phyloP scores from a whole-genome alignment of 2,113 vertebrate species.

The Arizona elegans region DNA sequence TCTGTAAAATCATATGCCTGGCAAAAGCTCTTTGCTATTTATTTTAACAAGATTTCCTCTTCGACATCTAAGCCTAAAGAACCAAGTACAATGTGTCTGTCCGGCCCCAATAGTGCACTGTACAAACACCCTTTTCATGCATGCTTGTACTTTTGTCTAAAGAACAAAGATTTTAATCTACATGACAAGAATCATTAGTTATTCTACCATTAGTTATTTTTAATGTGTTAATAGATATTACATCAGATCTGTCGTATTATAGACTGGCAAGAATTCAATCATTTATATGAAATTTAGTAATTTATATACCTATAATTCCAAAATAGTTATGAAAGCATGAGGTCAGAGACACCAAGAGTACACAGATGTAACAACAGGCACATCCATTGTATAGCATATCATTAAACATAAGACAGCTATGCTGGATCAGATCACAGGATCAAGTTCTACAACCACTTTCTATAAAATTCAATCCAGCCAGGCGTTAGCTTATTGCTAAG shows the following conservation, averaged over 20 bases:
- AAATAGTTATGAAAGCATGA: neutral
- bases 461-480: neutral
- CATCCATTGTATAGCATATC: neutral
- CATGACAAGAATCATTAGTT: neutral
- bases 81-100: neutral
- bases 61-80: neutral
- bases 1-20: neutral
- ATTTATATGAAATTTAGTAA: neutral
- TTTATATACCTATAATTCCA: neutral
- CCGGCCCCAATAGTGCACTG: neutral
- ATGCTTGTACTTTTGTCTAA: slow-evolving; percentile 2
- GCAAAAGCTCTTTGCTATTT: neutral
- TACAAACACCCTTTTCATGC: neutral
- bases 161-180: slow-evolving; percentile 4
- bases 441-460: neutral
- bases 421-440: neutral
- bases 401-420: neutral
- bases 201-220: neutral
- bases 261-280: neutral
- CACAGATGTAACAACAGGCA: neutral
- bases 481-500: neutral
- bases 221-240: neutral
- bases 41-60: neutral
- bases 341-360: neutral
- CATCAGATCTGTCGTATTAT: neutral